A percentile compares a stretch with the other conserved stretches of the same genome.
Conservation (phyloP, 2,797 vertebrate genomes). For the Gymnoscopelus microlampas region DNA sequence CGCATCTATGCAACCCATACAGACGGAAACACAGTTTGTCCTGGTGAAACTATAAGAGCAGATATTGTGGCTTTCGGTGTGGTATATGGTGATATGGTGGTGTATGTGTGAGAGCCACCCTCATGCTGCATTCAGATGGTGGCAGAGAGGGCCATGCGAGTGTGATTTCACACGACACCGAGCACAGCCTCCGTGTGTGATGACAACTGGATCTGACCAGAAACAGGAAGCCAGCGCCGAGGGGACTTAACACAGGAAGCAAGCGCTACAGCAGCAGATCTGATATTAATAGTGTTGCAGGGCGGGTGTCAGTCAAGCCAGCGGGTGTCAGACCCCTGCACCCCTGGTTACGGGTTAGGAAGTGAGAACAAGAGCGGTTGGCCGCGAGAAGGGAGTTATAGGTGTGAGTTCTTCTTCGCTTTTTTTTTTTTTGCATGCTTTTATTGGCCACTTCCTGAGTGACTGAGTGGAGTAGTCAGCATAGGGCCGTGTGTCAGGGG, state of each 20-base stretch:
- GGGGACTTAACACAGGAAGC: constrained; percentile 81
- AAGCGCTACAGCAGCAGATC: constrained; percentile 54
- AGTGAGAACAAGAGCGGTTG: no score
- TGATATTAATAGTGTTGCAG: constrained; percentile 41
- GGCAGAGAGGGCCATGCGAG: constrained; percentile 47
- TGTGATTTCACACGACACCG: constrained; percentile 72
- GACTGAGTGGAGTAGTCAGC: background rate
- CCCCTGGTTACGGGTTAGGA: no score
- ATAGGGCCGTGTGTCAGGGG: constrained; percentile 32
- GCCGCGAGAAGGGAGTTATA: no score
- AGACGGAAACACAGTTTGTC: constrained; percentile 2
- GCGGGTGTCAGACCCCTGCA: background rate
- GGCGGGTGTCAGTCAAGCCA: constrained; percentile 23
- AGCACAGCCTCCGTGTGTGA: constrained; percentile 65
- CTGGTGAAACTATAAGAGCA: no score
- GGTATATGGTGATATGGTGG: constrained; percentile 9
- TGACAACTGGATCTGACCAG: constrained; percentile 77
- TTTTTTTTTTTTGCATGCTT: no score
- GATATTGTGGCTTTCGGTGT: background rate
- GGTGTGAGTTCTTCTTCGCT: no score
- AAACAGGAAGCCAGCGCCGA: constrained; percentile 77
- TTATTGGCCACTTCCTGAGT: background rate
- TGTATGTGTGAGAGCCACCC: constrained; percentile 23
- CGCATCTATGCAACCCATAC: no score
- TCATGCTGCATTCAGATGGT: constrained; percentile 4